Base-by-base conservation (phyloP, 2,888 invertebrate genomes). In the Notodonta ziczac region DNA sequence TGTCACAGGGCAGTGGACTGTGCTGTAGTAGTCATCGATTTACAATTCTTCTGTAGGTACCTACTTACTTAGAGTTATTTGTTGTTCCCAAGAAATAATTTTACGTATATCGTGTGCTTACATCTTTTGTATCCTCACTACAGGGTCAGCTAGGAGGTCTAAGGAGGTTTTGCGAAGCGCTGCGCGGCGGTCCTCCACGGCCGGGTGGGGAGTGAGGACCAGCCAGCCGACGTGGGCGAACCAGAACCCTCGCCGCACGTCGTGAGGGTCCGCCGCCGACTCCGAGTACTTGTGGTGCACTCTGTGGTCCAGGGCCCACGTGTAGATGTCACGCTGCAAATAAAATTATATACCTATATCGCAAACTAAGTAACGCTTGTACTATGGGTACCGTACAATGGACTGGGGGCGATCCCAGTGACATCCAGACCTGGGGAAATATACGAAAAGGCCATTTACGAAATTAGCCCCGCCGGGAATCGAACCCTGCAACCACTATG, bases 201-300 rank as follows among this genome's bases (percentile, higher is more conserved):
- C 95, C 0, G 97, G 97, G 84, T 97, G 98, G 0, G 98, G 98
- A 0, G 97, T 97, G 0, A 96, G 93, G 58, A 98, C 95, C 53
- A 98, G 91, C 98, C 98, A 98, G 8, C 98, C 98, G 9, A 98
- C 96, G 84, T 98, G 98, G 0, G 98, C 96, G 85, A 98, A 98
- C 93, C 97, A 97, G 88, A 98, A 97, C 12, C 98, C 98, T 51
- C 98, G 94, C 57, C 96, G 95, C 2, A 97, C 96, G 87, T 98
- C 97, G 82, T 97, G 97, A 0, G 97, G 97, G 85, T 98, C 98
- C 0, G 97, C 96, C 64, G 97, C 96, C 0, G 97, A 97, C 88
- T 98, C 98, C 44, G 97, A 95, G 88, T 97, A 98, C 83, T 98
- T 98, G 89, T 98, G 98, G 83, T 98, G 98, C 56, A 98, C 97